Evolutionary conservation across 1,140 invertebrate species (phyloP), one percentile per base, ranked within the genome.

Genomic region (Branchinecta lindahli): DNA sequence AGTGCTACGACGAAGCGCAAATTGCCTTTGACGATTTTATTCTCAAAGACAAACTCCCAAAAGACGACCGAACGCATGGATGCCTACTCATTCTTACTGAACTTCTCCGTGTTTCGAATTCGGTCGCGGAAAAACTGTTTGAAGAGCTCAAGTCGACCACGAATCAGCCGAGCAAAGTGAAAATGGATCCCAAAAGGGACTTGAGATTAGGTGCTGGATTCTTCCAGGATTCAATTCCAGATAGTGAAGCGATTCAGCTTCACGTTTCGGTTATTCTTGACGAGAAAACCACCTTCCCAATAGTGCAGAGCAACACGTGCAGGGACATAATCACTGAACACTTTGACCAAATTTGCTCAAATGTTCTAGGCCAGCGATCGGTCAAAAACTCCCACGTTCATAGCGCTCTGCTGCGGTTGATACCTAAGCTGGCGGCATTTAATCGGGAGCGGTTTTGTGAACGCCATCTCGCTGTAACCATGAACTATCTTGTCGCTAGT

Each of bases 341-440:
- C 75, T 91, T 92, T 80, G 87, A 89, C 72, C 87, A 86, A 72
- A 90, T 96, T 70, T 91, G 88, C 77, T 82, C 81, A 74, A 81
- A 82, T 71, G 87, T 96, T 5, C 83, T 98, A 77, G 83, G 85
- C 65, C 91, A 94, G 73, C 83, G 87, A 70, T 78, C 81, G 18
- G 85, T 87, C 0, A 86, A 88, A 73, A 91, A 86, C 66, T 79
- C 83, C 0, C 87, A 92, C 77, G 89, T 97, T 45, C 94, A 97
- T 75, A 89, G 94, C 75, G 86, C 90, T 0, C 78, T 98, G 9
- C 83, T 98, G 70, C 87, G 87, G 33, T 85, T 98, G 61, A 81
- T 98, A 72, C 96, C 96, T n/a, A 83, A 94, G 69, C 78, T 98
- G n/a, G 94, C 92, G 8, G 92, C 93, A 12, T 96, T 98, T 74